Conservation (phyloP, 2,113 vertebrate species). For the Varanus komodoensis region DNA sequence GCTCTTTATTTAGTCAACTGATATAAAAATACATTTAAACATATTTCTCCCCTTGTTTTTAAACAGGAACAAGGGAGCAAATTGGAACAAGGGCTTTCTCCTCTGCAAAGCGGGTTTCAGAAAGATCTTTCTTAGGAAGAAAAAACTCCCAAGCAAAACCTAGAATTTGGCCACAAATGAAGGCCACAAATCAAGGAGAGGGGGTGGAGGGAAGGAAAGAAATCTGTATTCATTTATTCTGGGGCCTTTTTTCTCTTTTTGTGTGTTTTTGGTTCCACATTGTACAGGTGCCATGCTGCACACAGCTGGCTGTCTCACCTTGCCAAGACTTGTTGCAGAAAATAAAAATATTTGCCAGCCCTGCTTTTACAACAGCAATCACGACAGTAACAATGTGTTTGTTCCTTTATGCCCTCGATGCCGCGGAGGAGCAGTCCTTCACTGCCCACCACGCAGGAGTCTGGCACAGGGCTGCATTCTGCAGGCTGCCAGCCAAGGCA, state of each 20-base stretch:
- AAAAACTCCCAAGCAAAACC: slow-evolving; percentile 11
- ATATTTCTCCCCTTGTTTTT: slow-evolving; percentile 47
- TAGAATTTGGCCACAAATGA: slow-evolving; percentile 35
- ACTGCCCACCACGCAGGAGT: slow-evolving; percentile 39
- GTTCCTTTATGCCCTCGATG: slow-evolving; percentile 51
- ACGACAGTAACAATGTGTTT: slow-evolving; percentile 50
- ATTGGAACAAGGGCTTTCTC: background rate
- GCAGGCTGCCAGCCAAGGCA: slow-evolving; percentile 55
- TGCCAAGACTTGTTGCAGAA: slow-evolving; percentile 60
- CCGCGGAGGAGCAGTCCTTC: slow-evolving; percentile 37
- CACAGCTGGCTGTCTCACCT: slow-evolving; percentile 41
- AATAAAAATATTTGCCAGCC: slow-evolving; percentile 73
- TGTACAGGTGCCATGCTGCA: slow-evolving; percentile 51
- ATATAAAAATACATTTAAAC: slow-evolving; percentile 42
- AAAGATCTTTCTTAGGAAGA: background rate
- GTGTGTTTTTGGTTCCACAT: slow-evolving; percentile 40
- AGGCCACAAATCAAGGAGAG: slow-evolving; percentile 13
- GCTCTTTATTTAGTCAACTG: background rate
- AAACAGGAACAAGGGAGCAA: background rate
- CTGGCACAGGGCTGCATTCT: slow-evolving; percentile 48
- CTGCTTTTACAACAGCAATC: slow-evolving; percentile 46
- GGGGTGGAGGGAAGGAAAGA: background rate
- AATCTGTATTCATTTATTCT: slow-evolving; percentile 30
- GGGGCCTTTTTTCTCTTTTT: slow-evolving; percentile 8
- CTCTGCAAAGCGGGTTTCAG: background rate